Evolutionary conservation across 2,888 invertebrate species (phyloP), one percentile per base, ranked within the genome.

Genomic region (Cancer borealis): DNA sequence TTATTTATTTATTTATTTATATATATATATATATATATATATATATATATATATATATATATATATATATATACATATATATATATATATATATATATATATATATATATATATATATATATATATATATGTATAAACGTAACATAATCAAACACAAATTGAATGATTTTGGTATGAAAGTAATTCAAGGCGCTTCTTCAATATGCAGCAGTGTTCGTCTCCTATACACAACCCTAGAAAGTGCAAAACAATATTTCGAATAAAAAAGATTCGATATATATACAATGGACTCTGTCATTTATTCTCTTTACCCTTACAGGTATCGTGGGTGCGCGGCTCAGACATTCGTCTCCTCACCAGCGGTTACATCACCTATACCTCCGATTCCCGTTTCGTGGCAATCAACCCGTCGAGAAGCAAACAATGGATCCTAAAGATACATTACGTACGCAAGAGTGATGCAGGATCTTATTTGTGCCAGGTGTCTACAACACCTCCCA

Each of bases 401-500:
- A 39, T 60, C n/a, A 95, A 95, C 47, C 93, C 93, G 3, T 79
- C 91, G 3, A 66, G 91, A 3, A 93, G 95, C 0, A 47, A 93
- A 14, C 94, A 95, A 73, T 95, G 95, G 95, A 73, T 95, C 26
- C 95, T 95, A 21, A 95, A 95, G 87, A 95, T 95, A 8, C 95
- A 95, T 92, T 95, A 95, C 87, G 94, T 93, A 8, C 91, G 93
- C 47, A 66, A 87, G 49, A 60, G 46, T 12, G 95, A 95, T 88
- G 91, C 91, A 0, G 95, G 95, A 8, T 54, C 84, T 79, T 95
- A 95, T 87, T 88, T 95, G n/a, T 95, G 95, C 45, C 95, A 95
- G 91, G 95, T 95, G 49, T 95, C 95, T 21, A 93, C 93, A 26
- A 93, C 94, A 1, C 95, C 95, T 2, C 95, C 95, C 45, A 95